Evolutionary conservation across 64 coral and sea anemone genomes (phyloP).

Genomic region (Cladopsammia gracilis): DNA sequence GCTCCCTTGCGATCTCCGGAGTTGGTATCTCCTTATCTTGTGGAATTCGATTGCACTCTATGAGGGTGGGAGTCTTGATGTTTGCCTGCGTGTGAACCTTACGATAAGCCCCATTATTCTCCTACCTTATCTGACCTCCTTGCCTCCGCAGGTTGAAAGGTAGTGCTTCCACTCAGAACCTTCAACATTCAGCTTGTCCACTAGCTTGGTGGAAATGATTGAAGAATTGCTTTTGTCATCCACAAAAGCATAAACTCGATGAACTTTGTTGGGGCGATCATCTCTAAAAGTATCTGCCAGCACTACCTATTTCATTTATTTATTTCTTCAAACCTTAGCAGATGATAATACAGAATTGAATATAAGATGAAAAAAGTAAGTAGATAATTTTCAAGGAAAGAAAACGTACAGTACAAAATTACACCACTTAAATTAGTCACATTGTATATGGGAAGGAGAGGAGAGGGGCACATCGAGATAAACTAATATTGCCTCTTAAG

Average conservation of each 20-base stretch:
- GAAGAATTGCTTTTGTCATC: constrained; percentile 41
- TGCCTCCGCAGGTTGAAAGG: neutral
- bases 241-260: constrained; percentile 15
- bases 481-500: too few relatives aligned
- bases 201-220: neutral
- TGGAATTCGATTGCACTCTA: constrained; percentile 39
- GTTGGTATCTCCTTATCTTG: constrained; percentile 58
- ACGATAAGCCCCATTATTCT: neutral
- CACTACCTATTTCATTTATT: too few relatives aligned
- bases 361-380: too few relatives aligned
- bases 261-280: neutral
- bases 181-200: neutral
- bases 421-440: too few relatives aligned
- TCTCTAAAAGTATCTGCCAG: constrained; percentile 5
- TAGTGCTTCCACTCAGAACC: neutral
- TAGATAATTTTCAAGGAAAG: too few relatives aligned
- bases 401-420: too few relatives aligned
- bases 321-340: too few relatives aligned
- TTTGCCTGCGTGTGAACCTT: neutral
- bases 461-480: too few relatives aligned
- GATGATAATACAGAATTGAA: too few relatives aligned
- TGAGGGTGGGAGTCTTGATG: constrained; percentile 9
- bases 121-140: constrained; percentile 1
- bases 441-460: too few relatives aligned
- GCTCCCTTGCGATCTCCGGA: constrained; percentile 15